These are phyloP conservation scores for Drosophila obscura DNA, from an alignment of 1,140 invertebrate genomes.

Conservation along the genomic window DNA sequence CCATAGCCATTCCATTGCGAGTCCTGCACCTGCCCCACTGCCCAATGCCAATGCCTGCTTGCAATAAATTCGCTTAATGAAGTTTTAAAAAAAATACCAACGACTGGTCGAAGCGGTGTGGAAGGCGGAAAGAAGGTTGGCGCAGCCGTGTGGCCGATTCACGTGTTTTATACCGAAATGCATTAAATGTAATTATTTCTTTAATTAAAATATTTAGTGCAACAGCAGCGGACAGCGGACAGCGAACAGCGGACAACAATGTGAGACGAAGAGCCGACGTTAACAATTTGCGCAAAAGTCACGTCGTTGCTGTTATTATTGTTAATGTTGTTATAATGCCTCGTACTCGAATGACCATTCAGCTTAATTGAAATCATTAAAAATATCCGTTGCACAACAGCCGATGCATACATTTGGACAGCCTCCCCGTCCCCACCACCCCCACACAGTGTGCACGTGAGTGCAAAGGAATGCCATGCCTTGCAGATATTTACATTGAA, in stretches of 20 bases:
- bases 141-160: constrained; percentile 17
- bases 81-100: constrained; percentile 62
- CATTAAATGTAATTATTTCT: constrained; percentile 80
- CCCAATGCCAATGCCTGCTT: constrained; percentile 23
- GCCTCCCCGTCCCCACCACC: no score
- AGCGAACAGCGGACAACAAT: constrained; percentile 36
- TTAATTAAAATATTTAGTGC: constrained; percentile 78
- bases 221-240: constrained; percentile 37
- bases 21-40: background rate
- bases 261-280: constrained; percentile 27
- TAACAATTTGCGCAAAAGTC: constrained; percentile 73
- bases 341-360: constrained; percentile 49
- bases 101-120: constrained; percentile 21
- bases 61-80: constrained; percentile 77
- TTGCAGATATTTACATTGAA: no score
- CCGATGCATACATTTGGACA: background rate
- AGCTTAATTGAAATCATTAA: constrained; percentile 77
- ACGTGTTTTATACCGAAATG: constrained; percentile 36
- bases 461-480: no score
- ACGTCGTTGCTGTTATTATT: constrained; percentile 64
- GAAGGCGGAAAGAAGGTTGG: background rate
- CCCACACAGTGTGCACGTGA: no score
- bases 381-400: constrained; percentile 49
- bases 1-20: no score
- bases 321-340: constrained; percentile 63